These are phyloP conservation scores for Meloidogyne floridensis DNA, from an alignment of 1,140 invertebrate genomes.

Conservation along the genomic window DNA sequence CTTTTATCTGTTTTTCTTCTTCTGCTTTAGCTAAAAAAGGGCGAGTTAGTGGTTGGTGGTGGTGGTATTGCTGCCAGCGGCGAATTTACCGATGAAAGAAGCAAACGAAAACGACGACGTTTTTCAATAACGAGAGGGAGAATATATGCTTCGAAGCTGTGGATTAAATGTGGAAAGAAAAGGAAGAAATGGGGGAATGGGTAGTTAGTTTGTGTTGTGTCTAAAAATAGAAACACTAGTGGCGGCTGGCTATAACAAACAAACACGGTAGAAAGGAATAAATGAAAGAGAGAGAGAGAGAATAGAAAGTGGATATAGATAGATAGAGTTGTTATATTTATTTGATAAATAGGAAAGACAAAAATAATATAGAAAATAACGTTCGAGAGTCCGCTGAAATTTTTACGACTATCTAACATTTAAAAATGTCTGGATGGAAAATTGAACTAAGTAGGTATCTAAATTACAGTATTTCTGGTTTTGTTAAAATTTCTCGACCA, in stretches of 20 bases:
- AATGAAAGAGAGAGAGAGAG: neutral
- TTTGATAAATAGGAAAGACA: too few species aligned
- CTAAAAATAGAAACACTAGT: neutral
- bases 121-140: neutral
- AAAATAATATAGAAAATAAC: too few species aligned
- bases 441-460: too few species aligned
- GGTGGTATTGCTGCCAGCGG: neutral
- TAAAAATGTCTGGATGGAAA: too few species aligned
- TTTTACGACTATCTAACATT: too few species aligned
- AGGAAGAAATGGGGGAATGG: neutral
- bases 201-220: neutral
- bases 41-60: too few species aligned
- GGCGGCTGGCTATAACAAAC: neutral
- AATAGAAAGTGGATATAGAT: neutral
- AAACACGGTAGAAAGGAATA: neutral
- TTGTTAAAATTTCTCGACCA: too few species aligned
- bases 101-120: neutral
- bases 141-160: neutral
- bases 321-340: neutral
- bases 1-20: neutral
- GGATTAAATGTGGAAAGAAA: constrained; percentile 7
- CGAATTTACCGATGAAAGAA: neutral
- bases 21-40: neutral
- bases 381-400: too few species aligned
- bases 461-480: too few species aligned